Evolutionary conservation across 1,140 invertebrate genomes (phyloP).

Genomic region (Brachionus angularis): DNA sequence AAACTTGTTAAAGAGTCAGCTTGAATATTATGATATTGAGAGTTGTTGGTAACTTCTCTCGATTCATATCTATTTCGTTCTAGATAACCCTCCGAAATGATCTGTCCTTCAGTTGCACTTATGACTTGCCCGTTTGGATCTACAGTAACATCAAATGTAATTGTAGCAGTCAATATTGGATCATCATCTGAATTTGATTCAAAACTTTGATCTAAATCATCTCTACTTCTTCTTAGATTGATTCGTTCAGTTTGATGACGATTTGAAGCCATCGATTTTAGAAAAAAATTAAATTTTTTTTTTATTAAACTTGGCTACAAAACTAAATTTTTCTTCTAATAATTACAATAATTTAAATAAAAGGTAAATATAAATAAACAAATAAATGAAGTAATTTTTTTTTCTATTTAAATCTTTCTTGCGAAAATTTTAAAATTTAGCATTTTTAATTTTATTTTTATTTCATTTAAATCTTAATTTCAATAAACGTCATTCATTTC

Average conservation of each 20-base stretch:
- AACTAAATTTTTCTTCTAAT: no score
- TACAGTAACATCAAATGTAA: constrained; percentile 41
- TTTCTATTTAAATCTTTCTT: no score
- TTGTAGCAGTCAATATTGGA: constrained; percentile 40
- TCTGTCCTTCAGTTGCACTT: constrained; percentile 18
- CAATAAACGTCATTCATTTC: no score
- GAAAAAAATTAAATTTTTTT: no score
- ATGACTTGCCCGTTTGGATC: constrained; percentile 42
- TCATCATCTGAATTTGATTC: constrained; percentile 17
- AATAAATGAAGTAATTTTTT: neutral
- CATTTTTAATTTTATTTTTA: no score
- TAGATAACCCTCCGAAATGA: constrained; percentile 34
- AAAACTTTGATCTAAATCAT: constrained; percentile 17
- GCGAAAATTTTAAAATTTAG: no score
- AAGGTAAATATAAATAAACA: neutral
- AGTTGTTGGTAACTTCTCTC: neutral
- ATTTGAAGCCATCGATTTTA: no score
- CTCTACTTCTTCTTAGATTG: constrained; percentile 21
- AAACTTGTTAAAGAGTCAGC: neutral
- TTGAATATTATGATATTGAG: neutral
- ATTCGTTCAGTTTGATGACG: no score
- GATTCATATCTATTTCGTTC: neutral
- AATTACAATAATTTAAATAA: neutral
- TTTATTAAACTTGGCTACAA: no score
- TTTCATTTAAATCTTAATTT: no score